Conservation (phyloP, 1,140 invertebrate genomes). For the Phthorimaea operculella region DNA sequence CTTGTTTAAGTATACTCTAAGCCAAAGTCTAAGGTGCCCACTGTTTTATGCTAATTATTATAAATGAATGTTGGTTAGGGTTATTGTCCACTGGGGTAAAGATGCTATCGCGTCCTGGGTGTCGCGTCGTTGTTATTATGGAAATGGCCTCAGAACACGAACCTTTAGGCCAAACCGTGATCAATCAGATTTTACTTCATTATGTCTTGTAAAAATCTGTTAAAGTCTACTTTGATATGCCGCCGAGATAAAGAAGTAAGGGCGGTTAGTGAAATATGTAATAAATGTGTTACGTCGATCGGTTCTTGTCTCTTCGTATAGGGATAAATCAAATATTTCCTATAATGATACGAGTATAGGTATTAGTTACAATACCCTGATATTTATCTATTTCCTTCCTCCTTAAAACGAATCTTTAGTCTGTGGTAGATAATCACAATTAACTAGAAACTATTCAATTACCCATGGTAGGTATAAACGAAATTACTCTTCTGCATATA, state of each 20-base stretch:
- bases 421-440: too few species aligned
- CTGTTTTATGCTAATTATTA: conserved; percentile 33
- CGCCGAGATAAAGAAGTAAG: not conserved
- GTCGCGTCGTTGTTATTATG: conserved; percentile 1
- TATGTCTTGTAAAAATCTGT: conserved; percentile 1
- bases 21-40: too few species aligned
- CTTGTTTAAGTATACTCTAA: too few species aligned
- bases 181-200: conserved; percentile 1
- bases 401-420: too few species aligned
- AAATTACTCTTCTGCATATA: too few species aligned
- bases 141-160: not conserved
- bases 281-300: not conserved
- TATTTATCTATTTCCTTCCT: too few species aligned
- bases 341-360: too few species aligned
- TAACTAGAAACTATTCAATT: too few species aligned
- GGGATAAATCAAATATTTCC: too few species aligned
- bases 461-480: too few species aligned
- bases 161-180: not conserved
- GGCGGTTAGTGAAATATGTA: not conserved
- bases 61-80: conserved; percentile 11
- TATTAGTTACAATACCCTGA: too few species aligned
- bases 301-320: too few species aligned
- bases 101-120: not conserved
- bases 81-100: not conserved
- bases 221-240: not conserved